phyloP scores from a whole-genome alignment of 2,797 vertebrate species.

The Ctenochaetus hawaiiensis region DNA sequence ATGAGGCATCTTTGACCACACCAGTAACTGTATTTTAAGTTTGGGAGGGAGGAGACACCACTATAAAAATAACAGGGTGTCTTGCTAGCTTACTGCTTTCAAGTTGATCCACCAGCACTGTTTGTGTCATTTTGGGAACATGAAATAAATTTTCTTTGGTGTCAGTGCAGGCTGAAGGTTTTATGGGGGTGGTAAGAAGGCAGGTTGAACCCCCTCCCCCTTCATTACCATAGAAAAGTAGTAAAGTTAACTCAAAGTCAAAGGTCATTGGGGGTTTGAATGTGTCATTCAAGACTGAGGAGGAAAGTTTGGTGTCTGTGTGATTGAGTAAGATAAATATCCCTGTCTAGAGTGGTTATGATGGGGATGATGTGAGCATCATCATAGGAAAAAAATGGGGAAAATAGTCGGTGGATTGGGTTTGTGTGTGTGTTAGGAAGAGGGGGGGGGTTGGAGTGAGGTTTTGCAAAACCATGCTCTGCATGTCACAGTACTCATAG shows the following conservation, averaged over 20 bases:
- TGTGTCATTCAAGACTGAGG: constrained; percentile 30
- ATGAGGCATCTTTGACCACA: constrained; percentile 34
- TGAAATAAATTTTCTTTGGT: neutral
- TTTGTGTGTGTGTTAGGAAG: constrained; percentile 44
- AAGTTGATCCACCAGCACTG: neutral
- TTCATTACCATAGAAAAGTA: constrained; percentile 71
- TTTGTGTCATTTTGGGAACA: neutral
- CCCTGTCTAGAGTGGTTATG: constrained; percentile 25
- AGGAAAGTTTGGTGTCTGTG: constrained; percentile 15
- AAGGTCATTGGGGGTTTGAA: constrained; percentile 59
- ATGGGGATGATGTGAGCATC: constrained; percentile 55
- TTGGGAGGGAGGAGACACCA: constrained; percentile 24
- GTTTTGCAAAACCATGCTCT: constrained; percentile 75
- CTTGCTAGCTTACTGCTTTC: neutral
- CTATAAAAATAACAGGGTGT: constrained; percentile 19
- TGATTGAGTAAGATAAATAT: constrained; percentile 18
- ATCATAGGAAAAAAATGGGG: constrained; percentile 41
- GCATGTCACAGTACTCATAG: constrained; percentile 81
- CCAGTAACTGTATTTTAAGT: constrained; percentile 31
- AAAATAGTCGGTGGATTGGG: constrained; percentile 62
- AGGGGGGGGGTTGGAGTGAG: constrained; percentile 52
- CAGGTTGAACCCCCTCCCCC: constrained; percentile 58
- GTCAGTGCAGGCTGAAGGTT: constrained; percentile 47
- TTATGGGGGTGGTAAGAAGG: constrained; percentile 44
- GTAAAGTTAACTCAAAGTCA: constrained; percentile 69